phyloP scores from a whole-genome alignment of 2,888 invertebrate genomes.

The Epinotia nisella region DNA sequence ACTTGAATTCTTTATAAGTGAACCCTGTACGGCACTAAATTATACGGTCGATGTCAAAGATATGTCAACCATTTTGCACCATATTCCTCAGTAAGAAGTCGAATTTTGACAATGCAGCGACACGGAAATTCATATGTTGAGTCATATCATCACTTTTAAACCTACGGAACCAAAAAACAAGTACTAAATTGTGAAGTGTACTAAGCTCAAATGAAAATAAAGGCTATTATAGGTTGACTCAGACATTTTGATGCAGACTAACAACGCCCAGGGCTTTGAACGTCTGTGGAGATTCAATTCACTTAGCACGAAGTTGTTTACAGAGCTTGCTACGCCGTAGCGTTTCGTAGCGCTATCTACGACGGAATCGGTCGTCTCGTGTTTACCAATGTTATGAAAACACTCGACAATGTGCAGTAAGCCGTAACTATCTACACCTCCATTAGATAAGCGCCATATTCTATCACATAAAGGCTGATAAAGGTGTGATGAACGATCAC shows the following conservation, averaged over 20 bases:
- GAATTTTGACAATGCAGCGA: too few relatives aligned
- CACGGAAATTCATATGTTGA: too few relatives aligned
- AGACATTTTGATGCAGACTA: background rate
- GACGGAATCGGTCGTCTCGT: background rate
- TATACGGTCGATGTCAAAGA: background rate
- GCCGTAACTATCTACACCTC: background rate
- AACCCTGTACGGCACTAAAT: constrained; percentile 1
- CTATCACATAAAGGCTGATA: too few relatives aligned
- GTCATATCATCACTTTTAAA: too few relatives aligned
- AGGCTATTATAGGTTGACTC: background rate
- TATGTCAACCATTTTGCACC: background rate
- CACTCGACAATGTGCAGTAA: background rate
- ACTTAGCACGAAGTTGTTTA: constrained; percentile 12
- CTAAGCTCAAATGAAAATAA: background rate
- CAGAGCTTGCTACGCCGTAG: constrained; percentile 28
- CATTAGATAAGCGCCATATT: too few relatives aligned
- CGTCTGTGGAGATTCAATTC: constrained; percentile 3
- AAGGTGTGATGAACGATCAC: too few relatives aligned
- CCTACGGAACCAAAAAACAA: too few relatives aligned
- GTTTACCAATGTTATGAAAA: constrained; percentile 4
- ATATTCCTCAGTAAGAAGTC: background rate
- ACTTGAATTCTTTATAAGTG: constrained; percentile 27
- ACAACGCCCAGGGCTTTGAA: background rate
- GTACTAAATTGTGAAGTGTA: too few relatives aligned
- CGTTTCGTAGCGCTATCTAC: constrained; percentile 17